Conservation (phyloP, 2,888 invertebrate genomes). For the Cataglyphis livida region DNA sequence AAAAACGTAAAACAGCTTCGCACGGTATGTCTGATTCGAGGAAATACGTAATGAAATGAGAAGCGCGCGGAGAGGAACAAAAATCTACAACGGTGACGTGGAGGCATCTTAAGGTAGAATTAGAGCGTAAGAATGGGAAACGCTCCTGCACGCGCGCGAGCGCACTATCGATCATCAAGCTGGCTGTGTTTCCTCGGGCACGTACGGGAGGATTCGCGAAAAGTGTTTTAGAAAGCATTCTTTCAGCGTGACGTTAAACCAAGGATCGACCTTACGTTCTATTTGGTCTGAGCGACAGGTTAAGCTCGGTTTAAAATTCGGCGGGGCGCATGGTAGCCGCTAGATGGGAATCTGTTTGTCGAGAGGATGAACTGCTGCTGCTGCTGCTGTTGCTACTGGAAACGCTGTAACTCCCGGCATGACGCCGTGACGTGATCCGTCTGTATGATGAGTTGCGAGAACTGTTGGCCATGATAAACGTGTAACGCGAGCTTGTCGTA, state of each 20-base stretch:
- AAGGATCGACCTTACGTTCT: constrained; percentile 50
- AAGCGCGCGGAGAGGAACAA: background rate
- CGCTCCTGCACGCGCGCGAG: constrained; percentile 27
- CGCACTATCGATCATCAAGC: constrained; percentile 44
- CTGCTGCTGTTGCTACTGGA: constrained; percentile 15
- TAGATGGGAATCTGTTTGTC: constrained; percentile 71
- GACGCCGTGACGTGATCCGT: constrained; percentile 64
- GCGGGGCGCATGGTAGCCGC: constrained; percentile 17
- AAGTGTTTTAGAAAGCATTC: constrained; percentile 49
- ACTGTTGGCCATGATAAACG: constrained; percentile 55
- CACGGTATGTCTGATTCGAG: background rate
- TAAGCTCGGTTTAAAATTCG: constrained; percentile 66
- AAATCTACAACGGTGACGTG: constrained; percentile 8
- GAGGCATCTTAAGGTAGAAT: constrained; percentile 28
- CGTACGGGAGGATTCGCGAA: constrained; percentile 29
- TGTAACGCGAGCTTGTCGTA: constrained; percentile 52
- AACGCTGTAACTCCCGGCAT: constrained; percentile 36
- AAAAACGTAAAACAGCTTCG: background rate
- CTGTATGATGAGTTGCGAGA: constrained; percentile 67
- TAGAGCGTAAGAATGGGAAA: constrained; percentile 40
- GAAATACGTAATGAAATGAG: background rate
- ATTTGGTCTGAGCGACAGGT: constrained; percentile 21
- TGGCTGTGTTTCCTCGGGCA: constrained; percentile 31
- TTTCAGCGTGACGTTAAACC: constrained; percentile 56
- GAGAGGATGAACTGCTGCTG: constrained; percentile 61